Base-by-base conservation (phyloP, 37 sponge, comb jelly and placozoan species). In the Dysidea cf. avara region DNA sequence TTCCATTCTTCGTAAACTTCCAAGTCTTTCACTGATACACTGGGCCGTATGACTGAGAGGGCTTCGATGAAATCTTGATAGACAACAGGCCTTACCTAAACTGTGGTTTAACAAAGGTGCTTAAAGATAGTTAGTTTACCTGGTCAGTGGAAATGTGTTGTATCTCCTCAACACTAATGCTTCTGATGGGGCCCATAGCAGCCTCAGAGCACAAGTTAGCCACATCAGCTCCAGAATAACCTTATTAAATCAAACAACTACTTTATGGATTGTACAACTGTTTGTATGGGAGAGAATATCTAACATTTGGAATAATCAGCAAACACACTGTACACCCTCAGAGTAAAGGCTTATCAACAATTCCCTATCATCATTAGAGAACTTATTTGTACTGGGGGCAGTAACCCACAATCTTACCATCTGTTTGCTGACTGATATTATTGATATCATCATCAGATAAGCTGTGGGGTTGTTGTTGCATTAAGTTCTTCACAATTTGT, bases 181-280 rank as follows among this genome's bases (percentile, higher is more conserved):
- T 91, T 53, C 88, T 78, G 13, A 95, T 81, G 39, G 99, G 99
- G 13, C 93, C 92, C 43, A 91, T 76, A 2, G 99, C 90, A 28
- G 99, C 99, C 30, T 98, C 99, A 25, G 93, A 72, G 76, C 99
- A 98, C 70, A 98, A 61, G 64, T 82, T 84, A 22, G 92, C 80
- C 87, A 98, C 87, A 57, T 98, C 99, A 17, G 99, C 90, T 7
- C 99, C 99, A 38, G 99, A 98, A 77, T 91, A 98, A 3, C 99
- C 99, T 91, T 56, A 33, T 18, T 1, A 62, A 48, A 59, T 18
- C 36, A 52, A 12, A 62, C 9, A 21, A 32, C 39, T 11, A 7
- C 11, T 34, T 71, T n/a, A n/a, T n/a, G n/a, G n/a, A n/a, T n/a
- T n/a, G n/a, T n/a, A n/a, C n/a, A n/a, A n/a, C n/a, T n/a, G n/a